These are phyloP conservation scores for Dioctria linearis DNA, from an alignment of 2,888 invertebrate species.

Conservation along the genomic window DNA sequence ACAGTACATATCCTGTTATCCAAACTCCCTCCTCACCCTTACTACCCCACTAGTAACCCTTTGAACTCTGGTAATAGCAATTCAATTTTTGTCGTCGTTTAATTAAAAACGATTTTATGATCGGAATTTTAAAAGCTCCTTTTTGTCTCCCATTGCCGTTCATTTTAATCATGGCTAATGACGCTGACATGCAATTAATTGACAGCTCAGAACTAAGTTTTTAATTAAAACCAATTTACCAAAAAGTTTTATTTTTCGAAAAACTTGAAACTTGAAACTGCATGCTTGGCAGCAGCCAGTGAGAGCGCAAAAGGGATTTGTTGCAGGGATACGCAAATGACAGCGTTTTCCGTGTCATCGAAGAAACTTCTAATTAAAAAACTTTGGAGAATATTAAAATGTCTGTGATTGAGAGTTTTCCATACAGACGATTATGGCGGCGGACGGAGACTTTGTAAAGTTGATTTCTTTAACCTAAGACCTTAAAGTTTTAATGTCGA, in stretches of 20 bases:
- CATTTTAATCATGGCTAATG: conserved; percentile 1
- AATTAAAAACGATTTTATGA: conserved; percentile 29
- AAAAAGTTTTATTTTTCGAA: conserved; percentile 27
- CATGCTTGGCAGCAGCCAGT: neutral
- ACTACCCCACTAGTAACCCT: too few relatives aligned
- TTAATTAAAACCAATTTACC: conserved; percentile 31
- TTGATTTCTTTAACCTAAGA: neutral
- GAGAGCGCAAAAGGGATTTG: neutral
- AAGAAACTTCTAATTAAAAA: conserved; percentile 38
- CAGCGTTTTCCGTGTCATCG: conserved; percentile 13
- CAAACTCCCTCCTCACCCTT: too few relatives aligned
- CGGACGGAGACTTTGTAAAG: too few relatives aligned
- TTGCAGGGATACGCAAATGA: conserved; percentile 19
- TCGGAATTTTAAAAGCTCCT: conserved; percentile 28
- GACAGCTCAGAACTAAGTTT: conserved; percentile 8
- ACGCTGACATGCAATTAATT: conserved; percentile 20
- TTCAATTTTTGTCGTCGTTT: neutral
- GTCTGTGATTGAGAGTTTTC: conserved; percentile 22
- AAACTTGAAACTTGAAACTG: neutral
- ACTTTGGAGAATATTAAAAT: conserved; percentile 11
- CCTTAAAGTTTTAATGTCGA: neutral
- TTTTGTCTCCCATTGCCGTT: neutral
- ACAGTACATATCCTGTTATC: too few relatives aligned
- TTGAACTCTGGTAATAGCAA: too few relatives aligned
- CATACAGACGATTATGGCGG: neutral